Conservation (phyloP, 2,113 vertebrate genomes). For the Corythaixoides concolor region DNA sequence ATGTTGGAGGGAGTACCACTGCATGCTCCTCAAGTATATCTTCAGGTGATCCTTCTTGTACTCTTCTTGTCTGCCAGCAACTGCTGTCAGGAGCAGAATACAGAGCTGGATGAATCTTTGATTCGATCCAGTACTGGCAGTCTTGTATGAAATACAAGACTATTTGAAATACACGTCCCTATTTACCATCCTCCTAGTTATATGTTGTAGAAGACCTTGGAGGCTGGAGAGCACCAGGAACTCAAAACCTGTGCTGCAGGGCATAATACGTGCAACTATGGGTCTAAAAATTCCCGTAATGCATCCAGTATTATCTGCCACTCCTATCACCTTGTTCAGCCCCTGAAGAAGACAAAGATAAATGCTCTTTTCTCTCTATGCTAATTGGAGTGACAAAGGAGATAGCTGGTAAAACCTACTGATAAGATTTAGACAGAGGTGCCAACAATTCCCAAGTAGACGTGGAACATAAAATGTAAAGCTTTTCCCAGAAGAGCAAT, state of each 20-base stretch:
- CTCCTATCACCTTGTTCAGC: not conserved
- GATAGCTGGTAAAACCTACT: constrained; percentile 10
- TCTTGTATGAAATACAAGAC: not conserved
- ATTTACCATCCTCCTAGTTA: not conserved
- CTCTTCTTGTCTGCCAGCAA: not conserved
- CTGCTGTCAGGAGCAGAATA: not conserved
- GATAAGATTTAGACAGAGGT: constrained; percentile 46
- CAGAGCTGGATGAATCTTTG: not conserved
- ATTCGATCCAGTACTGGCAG: not conserved
- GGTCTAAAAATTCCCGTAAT: not conserved
- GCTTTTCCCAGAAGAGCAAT: constrained; percentile 39
- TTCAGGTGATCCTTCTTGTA: not conserved
- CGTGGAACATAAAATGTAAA: constrained; percentile 46
- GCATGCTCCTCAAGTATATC: accelerated
- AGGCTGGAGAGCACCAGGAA: not conserved
- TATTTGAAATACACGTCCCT: not conserved
- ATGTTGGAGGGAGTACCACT: not conserved
- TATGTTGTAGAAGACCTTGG: not conserved
- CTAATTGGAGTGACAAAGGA: constrained; percentile 7
- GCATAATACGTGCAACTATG: not conserved
- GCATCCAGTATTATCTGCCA: not conserved
- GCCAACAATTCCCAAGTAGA: constrained; percentile 36
- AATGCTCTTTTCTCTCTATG: constrained; percentile 24
- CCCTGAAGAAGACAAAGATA: not conserved
- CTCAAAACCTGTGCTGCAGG: not conserved